Conservation (phyloP, 1,140 invertebrate species). For the Pantala flavescens region DNA sequence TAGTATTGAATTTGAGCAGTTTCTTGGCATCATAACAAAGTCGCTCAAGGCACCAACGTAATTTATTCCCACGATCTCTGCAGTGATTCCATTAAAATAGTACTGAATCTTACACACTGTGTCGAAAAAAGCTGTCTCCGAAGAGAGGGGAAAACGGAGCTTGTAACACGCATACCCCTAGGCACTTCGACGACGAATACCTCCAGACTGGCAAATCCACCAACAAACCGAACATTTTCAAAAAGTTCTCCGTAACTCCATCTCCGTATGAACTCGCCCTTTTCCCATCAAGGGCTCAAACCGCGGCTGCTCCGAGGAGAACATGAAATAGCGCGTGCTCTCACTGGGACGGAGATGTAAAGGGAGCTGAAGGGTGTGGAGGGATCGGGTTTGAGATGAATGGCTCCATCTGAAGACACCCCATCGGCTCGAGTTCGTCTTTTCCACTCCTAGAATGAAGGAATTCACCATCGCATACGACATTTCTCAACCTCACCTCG, state of each 20-base stretch:
- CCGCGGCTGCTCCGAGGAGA: background rate
- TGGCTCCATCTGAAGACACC: background rate
- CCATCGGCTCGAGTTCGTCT: constrained; percentile 6
- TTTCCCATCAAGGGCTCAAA: background rate
- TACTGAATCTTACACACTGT: no score
- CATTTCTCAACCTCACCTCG: background rate
- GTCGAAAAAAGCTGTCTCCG: no score
- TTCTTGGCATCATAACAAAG: no score
- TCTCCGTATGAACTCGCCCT: background rate
- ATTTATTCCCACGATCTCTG: no score
- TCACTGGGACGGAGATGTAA: background rate
- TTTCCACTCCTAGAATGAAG: background rate
- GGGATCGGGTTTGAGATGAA: constrained; percentile 1
- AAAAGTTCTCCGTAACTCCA: background rate
- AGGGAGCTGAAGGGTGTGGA: background rate
- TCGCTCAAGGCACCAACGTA: no score
- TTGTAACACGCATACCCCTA: background rate
- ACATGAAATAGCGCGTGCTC: background rate
- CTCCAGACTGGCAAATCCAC: background rate
- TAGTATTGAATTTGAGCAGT: no score
- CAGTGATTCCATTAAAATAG: no score
- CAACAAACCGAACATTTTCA: constrained; percentile 2
- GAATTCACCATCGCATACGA: background rate
- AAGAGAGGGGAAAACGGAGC: no score
- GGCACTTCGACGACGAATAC: background rate